Evolutionary conservation across 2,888 invertebrate genomes (phyloP).

Genomic region (Ernsta delagoae): DNA sequence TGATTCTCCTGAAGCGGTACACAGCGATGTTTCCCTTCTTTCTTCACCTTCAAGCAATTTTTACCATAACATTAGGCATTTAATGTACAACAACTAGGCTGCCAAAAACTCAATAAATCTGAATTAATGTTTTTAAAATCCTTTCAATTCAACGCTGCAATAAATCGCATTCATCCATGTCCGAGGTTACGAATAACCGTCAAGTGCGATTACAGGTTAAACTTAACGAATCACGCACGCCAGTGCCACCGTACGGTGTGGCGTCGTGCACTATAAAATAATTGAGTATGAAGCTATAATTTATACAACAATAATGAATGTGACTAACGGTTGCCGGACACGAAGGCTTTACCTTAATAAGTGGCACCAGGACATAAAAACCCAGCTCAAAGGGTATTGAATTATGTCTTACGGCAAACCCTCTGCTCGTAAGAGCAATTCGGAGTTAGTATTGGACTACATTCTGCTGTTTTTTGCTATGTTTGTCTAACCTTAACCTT

Average conservation of each 20-base stretch:
- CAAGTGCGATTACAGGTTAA: conserved; percentile 49
- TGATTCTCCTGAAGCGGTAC: too few species aligned
- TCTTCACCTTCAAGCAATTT: too few species aligned
- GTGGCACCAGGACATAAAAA: conserved; percentile 41
- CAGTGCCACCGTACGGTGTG: conserved; percentile 46
- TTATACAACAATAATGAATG: conserved; percentile 77
- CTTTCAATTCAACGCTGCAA: conserved; percentile 38
- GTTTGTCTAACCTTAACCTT: too few species aligned
- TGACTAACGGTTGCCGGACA: conserved; percentile 74
- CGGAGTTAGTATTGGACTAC: too few species aligned
- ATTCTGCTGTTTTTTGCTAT: too few species aligned
- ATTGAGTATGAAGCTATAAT: conserved; percentile 75
- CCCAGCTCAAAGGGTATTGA: conserved; percentile 64
- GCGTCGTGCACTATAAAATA: conserved; percentile 61
- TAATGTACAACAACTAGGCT: neutral
- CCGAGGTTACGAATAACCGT: conserved; percentile 38
- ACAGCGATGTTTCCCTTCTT: too few species aligned
- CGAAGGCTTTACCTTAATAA: conserved; percentile 76
- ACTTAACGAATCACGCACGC: conserved; percentile 69
- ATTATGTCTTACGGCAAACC: conserved; percentile 59
- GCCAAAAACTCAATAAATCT: conserved; percentile 2
- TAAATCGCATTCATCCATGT: conserved; percentile 31
- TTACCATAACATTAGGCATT: too few species aligned
- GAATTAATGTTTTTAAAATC: conserved; percentile 37
- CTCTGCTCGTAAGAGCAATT: too few species aligned